These are phyloP conservation scores for Heliothis virescens DNA, from an alignment of 1,140 invertebrate species.

Conservation along the genomic window DNA sequence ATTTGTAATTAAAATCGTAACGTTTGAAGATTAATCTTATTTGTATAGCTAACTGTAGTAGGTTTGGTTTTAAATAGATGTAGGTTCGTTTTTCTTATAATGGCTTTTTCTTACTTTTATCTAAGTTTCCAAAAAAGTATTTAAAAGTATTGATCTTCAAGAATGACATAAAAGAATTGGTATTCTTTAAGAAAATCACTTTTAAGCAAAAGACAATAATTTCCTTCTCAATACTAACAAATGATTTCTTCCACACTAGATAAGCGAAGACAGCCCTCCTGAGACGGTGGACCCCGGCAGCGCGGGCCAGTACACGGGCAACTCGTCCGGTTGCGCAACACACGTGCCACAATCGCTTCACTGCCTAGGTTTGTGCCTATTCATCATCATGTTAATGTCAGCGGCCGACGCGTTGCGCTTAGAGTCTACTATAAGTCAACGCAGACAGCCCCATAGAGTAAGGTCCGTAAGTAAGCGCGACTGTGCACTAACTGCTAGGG, in stretches of 20 bases:
- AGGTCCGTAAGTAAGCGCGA: slow-evolving; percentile 56
- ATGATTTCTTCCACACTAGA: slow-evolving; percentile 57
- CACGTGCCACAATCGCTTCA: slow-evolving; percentile 63
- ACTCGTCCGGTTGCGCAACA: slow-evolving; percentile 64
- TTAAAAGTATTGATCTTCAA: too few relatives aligned
- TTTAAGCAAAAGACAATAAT: not conserved
- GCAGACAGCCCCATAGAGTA: slow-evolving; percentile 62
- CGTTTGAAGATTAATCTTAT: not conserved
- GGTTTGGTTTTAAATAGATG: too few relatives aligned
- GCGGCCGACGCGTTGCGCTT: slow-evolving; percentile 61
- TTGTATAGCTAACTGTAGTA: not conserved
- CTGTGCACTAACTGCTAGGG: slow-evolving; percentile 76
- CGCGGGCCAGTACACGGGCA: slow-evolving; percentile 59
- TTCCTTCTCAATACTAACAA: not conserved
- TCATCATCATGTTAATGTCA: slow-evolving; percentile 71
- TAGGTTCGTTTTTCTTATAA: too few relatives aligned
- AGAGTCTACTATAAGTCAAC: slow-evolving; percentile 42
- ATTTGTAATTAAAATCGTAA: slow-evolving; percentile 28
- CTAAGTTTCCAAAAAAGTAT: too few relatives aligned
- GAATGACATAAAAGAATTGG: not conserved
- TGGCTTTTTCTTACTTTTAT: too few relatives aligned
- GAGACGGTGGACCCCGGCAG: slow-evolving; percentile 44
- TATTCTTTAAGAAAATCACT: not conserved
- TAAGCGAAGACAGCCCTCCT: slow-evolving; percentile 70
- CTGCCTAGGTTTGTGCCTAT: slow-evolving; percentile 83